phyloP scores from a whole-genome alignment of 2,888 invertebrate genomes.

The Diaphora mendica region DNA sequence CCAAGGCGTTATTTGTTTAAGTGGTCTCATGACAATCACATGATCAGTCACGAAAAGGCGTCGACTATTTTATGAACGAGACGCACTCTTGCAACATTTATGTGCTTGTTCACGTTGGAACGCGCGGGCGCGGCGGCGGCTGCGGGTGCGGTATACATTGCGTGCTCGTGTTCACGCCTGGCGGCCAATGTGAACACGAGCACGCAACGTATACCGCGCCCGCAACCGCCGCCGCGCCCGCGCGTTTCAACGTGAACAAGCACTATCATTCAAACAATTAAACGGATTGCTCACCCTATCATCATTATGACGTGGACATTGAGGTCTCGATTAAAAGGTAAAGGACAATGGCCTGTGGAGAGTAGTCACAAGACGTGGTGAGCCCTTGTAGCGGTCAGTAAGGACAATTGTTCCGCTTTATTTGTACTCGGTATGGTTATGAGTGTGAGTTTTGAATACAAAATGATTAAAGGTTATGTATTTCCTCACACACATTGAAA shows the following conservation, averaged over 20 bases:
- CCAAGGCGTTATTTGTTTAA: slow-evolving; percentile 79
- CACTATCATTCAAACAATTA: slow-evolving; percentile 69
- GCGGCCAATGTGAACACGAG: no score
- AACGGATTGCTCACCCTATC: slow-evolving; percentile 68
- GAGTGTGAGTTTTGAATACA: slow-evolving; percentile 40
- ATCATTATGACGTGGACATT: slow-evolving; percentile 61
- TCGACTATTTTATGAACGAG: slow-evolving; percentile 79
- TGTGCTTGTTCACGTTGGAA: no score
- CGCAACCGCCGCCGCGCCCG: no score
- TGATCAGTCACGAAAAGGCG: slow-evolving; percentile 78
- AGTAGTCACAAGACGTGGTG: slow-evolving; percentile 27
- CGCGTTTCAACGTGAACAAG: no score
- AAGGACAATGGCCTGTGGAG: slow-evolving; percentile 66
- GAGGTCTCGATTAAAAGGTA: slow-evolving; percentile 65
- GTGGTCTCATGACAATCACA: slow-evolving; percentile 84
- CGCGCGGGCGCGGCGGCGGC: no score
- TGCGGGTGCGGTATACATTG: no score
- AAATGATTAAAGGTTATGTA: slow-evolving; percentile 31
- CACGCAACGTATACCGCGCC: no score
- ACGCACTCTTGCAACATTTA: slow-evolving; percentile 61
- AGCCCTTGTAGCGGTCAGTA: slow-evolving; percentile 34
- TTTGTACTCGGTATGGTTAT: slow-evolving; percentile 34
- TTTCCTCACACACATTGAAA: slow-evolving; percentile 5
- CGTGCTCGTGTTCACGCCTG: no score
- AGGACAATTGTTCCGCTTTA: slow-evolving; percentile 33